Conservation (phyloP, 2,888 invertebrate genomes). For the Antitype chi region DNA sequence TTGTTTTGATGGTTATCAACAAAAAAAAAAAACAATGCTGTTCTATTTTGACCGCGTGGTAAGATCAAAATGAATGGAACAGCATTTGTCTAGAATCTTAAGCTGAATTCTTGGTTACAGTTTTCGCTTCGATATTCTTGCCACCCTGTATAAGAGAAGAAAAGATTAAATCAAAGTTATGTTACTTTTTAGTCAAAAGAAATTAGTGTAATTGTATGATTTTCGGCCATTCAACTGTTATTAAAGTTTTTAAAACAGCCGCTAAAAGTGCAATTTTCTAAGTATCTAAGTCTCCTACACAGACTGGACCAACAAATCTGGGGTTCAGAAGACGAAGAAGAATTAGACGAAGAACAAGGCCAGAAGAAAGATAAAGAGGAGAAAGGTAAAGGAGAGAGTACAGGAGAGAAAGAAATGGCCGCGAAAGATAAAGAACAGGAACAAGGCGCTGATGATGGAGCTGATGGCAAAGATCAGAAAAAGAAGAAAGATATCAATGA, state of each 20-base stretch:
- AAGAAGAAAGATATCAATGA: constrained; percentile 94
- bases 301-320: constrained; percentile 94
- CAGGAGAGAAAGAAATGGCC: constrained; percentile 93
- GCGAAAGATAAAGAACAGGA: constrained; percentile 93
- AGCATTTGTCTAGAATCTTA: too few relatives aligned
- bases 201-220: too few relatives aligned
- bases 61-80: too few relatives aligned
- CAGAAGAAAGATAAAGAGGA: constrained; percentile 91
- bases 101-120: too few relatives aligned
- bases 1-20: too few relatives aligned
- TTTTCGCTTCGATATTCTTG: too few relatives aligned
- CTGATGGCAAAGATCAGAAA: constrained; percentile 90
- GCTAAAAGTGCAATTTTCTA: background rate
- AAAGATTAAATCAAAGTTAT: too few relatives aligned
- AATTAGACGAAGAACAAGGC: constrained; percentile 89
- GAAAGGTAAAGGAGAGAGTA: constrained; percentile 91
- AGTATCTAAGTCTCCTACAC: constrained; percentile 67
- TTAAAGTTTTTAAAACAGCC: background rate
- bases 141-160: too few relatives aligned
- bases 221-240: background rate
- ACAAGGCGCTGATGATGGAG: constrained; percentile 89
- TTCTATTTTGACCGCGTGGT: too few relatives aligned
- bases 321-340: constrained; percentile 96
- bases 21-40: too few relatives aligned
- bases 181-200: too few relatives aligned